Conservation (phyloP, 2,888 invertebrate species). For the Halictus ligatus region DNA sequence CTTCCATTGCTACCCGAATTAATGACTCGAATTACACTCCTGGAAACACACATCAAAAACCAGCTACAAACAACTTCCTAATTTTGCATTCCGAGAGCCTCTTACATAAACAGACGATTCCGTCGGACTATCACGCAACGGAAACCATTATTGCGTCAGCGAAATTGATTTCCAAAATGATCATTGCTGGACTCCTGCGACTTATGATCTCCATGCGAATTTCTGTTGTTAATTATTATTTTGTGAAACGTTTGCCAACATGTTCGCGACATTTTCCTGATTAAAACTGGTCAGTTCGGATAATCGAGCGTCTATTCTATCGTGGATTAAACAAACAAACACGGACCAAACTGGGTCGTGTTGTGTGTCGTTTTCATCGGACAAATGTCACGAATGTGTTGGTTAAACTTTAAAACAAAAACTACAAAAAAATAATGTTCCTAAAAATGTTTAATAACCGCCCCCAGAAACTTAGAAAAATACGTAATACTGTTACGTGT, state of each 20-base stretch:
- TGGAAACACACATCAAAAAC: not conserved
- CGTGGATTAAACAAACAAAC: not conserved
- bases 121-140: not conserved
- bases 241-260: not conserved
- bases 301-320: too few relatives aligned
- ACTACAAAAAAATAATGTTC: too few relatives aligned
- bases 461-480: too few relatives aligned
- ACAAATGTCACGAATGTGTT: too few relatives aligned
- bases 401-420: too few relatives aligned
- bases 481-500: too few relatives aligned
- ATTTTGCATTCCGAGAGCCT: not conserved
- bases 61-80: conserved; percentile 1
- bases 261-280: not conserved
- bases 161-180: not conserved
- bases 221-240: not conserved
- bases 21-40: conserved; percentile 3
- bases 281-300: not conserved
- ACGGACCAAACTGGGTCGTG: not conserved
- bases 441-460: too few relatives aligned
- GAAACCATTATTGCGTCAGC: not conserved
- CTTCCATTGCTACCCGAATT: not conserved
- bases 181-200: not conserved
- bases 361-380: too few relatives aligned
- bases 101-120: not conserved
- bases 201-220: not conserved